Evolutionary conservation across 2,113 vertebrate genomes (phyloP).

Genomic region (Coturnix japonica): DNA sequence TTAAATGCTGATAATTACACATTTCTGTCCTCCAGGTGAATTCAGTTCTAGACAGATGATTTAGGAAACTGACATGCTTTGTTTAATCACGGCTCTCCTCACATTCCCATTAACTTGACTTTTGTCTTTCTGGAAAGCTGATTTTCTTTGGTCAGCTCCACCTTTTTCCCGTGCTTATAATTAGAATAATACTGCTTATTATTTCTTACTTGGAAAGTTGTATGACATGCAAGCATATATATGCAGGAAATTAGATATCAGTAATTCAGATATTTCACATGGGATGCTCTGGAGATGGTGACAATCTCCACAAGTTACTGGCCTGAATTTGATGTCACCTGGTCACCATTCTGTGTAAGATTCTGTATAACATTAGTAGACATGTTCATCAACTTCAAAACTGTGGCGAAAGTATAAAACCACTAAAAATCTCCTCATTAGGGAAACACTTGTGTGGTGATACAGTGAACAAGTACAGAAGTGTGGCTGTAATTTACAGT

Average conservation of each 20-base stretch:
- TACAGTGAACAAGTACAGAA: not conserved
- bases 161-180: not conserved
- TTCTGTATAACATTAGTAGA: not conserved
- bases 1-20: not conserved
- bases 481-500: not conserved
- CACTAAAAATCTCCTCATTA: not conserved
- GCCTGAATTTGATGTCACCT: not conserved
- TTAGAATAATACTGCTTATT: not conserved
- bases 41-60: not conserved
- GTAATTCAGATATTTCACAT: not conserved
- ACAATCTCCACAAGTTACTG: not conserved
- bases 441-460: not conserved
- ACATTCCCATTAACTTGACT: not conserved
- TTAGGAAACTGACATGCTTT: not conserved
- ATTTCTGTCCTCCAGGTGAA: not conserved
- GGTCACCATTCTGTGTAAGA: not conserved
- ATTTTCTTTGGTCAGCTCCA: not conserved
- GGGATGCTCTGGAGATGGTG: not conserved
- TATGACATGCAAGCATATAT: not conserved
- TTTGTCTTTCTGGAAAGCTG: not conserved
- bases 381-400: not conserved
- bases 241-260: not conserved
- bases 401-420: not conserved
- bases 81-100: not conserved
- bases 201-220: not conserved